These are phyloP conservation scores for Nothoprocta perdicaria DNA, from an alignment of 2,113 vertebrate genomes.

Conservation along the genomic window DNA sequence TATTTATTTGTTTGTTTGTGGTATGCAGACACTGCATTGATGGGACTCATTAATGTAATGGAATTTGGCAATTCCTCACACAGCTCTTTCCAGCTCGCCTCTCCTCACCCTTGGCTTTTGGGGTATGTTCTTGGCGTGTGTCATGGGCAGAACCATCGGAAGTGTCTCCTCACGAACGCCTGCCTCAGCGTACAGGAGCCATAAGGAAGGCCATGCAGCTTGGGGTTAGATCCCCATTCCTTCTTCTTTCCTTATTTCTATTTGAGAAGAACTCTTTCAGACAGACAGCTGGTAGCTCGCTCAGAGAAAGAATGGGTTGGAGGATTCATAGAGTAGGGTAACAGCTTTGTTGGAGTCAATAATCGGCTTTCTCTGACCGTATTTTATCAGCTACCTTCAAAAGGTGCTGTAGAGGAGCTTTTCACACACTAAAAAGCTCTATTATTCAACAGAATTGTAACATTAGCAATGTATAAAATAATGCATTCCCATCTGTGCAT, in stretches of 20 bases:
- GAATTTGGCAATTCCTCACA: constrained; percentile 77
- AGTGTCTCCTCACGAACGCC: constrained; percentile 25
- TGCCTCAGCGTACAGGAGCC: neutral
- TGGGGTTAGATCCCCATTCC: neutral
- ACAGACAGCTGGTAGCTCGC: constrained; percentile 16
- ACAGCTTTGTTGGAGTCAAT: constrained; percentile 35
- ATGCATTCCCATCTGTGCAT: constrained; percentile 37
- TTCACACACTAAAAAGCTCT: constrained; percentile 58
- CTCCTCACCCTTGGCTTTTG: constrained; percentile 69
- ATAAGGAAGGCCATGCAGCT: neutral
- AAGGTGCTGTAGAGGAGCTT: constrained; percentile 62
- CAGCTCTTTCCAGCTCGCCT: constrained; percentile 70
- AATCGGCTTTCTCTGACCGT: constrained; percentile 49
- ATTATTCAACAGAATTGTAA: constrained; percentile 58
- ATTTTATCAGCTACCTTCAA: constrained; percentile 58
- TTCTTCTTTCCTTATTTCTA: neutral
- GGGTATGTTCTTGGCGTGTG: constrained; percentile 54
- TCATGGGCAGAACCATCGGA: neutral
- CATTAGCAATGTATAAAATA: constrained; percentile 60
- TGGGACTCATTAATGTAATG: constrained; percentile 78
- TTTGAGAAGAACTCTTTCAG: neutral
- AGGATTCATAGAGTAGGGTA: constrained; percentile 18
- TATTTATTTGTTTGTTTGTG: constrained; percentile 68
- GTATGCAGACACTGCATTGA: constrained; percentile 64
- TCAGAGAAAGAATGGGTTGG: constrained; percentile 1